Evolutionary conservation across 2,113 vertebrate species (phyloP).

Genomic region (Indri indri): DNA sequence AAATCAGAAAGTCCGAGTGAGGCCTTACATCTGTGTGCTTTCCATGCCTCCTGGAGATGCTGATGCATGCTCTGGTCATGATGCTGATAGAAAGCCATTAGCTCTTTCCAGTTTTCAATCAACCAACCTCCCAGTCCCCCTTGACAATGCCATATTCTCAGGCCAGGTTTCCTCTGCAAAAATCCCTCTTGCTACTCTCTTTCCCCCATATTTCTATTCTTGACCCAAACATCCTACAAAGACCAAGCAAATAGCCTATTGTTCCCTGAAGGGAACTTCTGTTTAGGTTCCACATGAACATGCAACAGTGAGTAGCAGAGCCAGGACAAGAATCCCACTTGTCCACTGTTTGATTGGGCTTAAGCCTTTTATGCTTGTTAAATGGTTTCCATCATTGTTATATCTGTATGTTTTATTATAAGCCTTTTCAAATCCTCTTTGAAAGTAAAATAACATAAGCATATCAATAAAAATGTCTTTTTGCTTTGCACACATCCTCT

Average conservation of each 20-base stretch:
- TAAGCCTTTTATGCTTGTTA: not conserved
- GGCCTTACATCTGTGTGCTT: not conserved
- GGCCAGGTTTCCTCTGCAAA: not conserved
- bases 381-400: slow-evolving; percentile 40
- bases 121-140: not conserved
- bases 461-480: slow-evolving; percentile 50
- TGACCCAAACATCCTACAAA: not conserved
- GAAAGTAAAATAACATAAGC: slow-evolving; percentile 43
- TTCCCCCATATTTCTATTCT: not conserved
- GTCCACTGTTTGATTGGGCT: not conserved
- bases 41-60: not conserved
- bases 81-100: not conserved
- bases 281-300: too few relatives aligned
- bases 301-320: too few relatives aligned
- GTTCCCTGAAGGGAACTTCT: not conserved
- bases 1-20: not conserved
- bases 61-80: not conserved
- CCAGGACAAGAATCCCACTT: too few relatives aligned
- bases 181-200: not conserved
- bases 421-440: slow-evolving; percentile 35
- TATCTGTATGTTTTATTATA: slow-evolving; percentile 12
- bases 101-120: not conserved
- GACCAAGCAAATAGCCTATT: not conserved
- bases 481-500: not conserved
- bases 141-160: not conserved